Evolutionary conservation across 2,797 vertebrate species (phyloP), one percentile per base, ranked within the genome.

Genomic region (Gephyroberyx darwinii): DNA sequence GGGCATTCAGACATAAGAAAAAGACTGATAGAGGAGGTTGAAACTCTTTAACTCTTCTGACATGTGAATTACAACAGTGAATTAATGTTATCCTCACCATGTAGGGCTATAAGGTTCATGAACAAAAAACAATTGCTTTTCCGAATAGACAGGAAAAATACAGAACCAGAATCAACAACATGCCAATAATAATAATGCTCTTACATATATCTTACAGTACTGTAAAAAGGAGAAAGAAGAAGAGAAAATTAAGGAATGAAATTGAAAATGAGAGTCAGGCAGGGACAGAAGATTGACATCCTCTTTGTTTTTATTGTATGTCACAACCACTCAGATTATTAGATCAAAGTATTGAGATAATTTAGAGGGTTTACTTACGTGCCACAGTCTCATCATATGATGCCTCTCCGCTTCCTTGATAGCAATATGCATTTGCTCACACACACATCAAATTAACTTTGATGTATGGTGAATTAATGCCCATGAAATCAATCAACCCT

Each of bases 271-370:
- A 61, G 62, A 57, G 72, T 41, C 67, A 37, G 48, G 47, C 57
- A 82, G 64, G 12, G 52, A 75, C 39, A 69, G n/a, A 35, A 76
- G 65, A 84, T 54, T 77, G 75, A 78, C 75, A 67, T 66, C 65
- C 13, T 68, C 33, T 77, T 75, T 81, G 72, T 81, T 71, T 77
- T 54, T 60, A 52, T 71, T 74, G 53, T 64, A 62, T 63, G 5
- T 71, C 50, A 48, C 67, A 80, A 71, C 54, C 41, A 65, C 82
- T 86, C 66, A 84, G 67, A 86, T 88, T 71, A 87, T 82, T 76
- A 68, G 72, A 82, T 82, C 59, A 35, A 82, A 79, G 54, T 69
- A 41, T 81, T 72, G 90, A 82, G 91, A 91, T 91, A 77, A 90
- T 92, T 90, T 73, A 81, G 30, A 83, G 54, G 58, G 55, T 61